Base-by-base conservation (phyloP, 2,888 invertebrate species). In the Proisotoma minuta region DNA sequence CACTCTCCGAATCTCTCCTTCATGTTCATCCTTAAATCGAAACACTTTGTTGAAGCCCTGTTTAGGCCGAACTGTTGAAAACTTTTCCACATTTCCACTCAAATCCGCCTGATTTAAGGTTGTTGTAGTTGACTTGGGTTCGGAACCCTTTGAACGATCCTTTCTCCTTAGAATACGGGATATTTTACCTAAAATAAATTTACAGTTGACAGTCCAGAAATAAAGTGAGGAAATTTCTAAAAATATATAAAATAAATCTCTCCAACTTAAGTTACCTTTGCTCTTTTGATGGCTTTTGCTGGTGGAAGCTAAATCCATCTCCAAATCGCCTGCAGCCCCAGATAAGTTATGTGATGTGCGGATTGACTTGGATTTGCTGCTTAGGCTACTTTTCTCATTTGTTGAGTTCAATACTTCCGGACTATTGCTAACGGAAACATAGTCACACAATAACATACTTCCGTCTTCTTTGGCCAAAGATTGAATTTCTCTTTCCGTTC, bases 11-110 rank as follows among this genome's bases (percentile, higher is more conserved):
- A 65, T 63, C 50, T 69, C 69, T 10, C 69, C 67, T 8, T 65
- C 67, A 24, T 70, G 63, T 43, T 70, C 69, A 48, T 65, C 65
- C 47, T 68, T 69, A 39, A 71, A 71, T 2, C 69, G 67, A 51
- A 71, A 69, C 22, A 71, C 62, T 63, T 69, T 69, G 39, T 65
- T 66, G 12, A 64, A 62, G 5, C 34, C 47, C 28, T 15, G 43
- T n/a, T 34, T 34, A n/a, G n/a, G n/a, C n/a, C n/a, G n/a, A n/a
- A n/a, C n/a, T n/a, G n/a, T n/a, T n/a, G n/a, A 5, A 47, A 20
- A 47, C 20, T 49, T 49, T 22, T 49, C 24, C 15, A 5, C 20
- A 22, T 29, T n/a, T 8, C 28, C 51, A 51, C 28, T 23, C n/a
- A 24, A 18, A 1, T 22, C 50, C 26, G 23, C 15, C n/a, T n/a